These are phyloP conservation scores for Chondrilla cf. caribensis DNA, from an alignment of 37 sponge, comb jelly and placozoan genomes.

Conservation along the genomic window DNA sequence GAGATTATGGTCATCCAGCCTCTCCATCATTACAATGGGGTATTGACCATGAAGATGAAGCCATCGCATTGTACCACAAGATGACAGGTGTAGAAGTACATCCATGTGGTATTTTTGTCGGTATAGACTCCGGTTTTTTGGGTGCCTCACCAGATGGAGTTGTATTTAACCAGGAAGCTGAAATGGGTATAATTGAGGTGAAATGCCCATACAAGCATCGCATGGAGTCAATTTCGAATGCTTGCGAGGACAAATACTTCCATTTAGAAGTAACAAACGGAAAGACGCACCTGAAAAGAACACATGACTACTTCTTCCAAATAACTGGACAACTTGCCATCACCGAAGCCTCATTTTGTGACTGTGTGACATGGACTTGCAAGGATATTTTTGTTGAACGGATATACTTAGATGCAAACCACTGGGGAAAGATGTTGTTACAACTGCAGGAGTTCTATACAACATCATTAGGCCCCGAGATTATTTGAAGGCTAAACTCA, in stretches of 20 bases:
- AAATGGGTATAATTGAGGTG: not conserved
- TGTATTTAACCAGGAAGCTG: not conserved
- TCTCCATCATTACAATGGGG: not conserved
- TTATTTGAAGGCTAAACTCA: not conserved
- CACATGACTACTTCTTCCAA: slow-evolving; percentile 6
- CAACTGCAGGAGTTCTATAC: not conserved
- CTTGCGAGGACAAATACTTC: slow-evolving; percentile 17
- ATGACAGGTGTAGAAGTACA: not conserved
- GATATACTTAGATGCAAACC: not conserved
- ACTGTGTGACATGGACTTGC: slow-evolving; percentile 8
- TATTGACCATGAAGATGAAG: not conserved
- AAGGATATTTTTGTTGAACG: not conserved
- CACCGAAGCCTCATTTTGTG: not conserved
- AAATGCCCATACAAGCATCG: slow-evolving; percentile 27
- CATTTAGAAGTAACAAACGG: not conserved
- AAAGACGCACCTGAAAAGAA: not conserved
- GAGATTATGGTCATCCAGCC: slow-evolving; percentile 16
- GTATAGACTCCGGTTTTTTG: not conserved
- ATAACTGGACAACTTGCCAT: slow-evolving; percentile 14
- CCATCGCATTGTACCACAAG: not conserved
- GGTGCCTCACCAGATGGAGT: slow-evolving; percentile 13
- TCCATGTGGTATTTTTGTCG: not conserved
- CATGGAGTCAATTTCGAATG: not conserved
- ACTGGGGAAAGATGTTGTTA: not conserved
- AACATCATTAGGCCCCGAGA: not conserved